A percentile compares a stretch with the other conserved stretches of the same genome.
Evolutionary conservation across 64 coral and sea anemone species (phyloP).

Genomic region (Platygyra sinensis): DNA sequence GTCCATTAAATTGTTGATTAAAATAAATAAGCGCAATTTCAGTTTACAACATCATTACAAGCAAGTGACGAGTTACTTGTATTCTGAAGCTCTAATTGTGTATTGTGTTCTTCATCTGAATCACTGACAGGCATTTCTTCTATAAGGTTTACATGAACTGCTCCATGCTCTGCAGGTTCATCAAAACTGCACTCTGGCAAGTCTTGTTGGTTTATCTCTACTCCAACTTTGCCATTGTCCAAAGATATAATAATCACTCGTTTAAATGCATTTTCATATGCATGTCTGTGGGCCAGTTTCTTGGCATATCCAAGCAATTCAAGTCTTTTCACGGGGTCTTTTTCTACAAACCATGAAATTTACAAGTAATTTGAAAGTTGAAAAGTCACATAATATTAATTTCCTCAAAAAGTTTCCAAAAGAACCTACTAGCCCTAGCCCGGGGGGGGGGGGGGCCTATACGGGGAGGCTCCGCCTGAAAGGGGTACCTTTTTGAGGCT

Average conservation of each 20-base stretch:
- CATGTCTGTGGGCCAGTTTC: conserved; percentile 84
- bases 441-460: too few relatives aligned
- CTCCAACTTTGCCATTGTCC: conserved; percentile 78
- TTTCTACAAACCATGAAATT: conserved; percentile 57
- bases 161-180: conserved; percentile 40
- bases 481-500: too few relatives aligned
- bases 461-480: too few relatives aligned
- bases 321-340: conserved; percentile 45
- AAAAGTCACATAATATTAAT: too few relatives aligned
- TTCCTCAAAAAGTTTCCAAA: too few relatives aligned
- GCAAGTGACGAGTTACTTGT: background rate
- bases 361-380: background rate
- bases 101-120: background rate
- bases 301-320: conserved; percentile 80
- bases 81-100: background rate
- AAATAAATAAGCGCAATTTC: background rate
- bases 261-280: conserved; percentile 92
- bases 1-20: background rate
- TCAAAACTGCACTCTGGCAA: conserved; percentile 17
- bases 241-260: conserved; percentile 74
- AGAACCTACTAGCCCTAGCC: too few relatives aligned
- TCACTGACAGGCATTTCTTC: conserved; percentile 48
- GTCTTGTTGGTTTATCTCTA: conserved; percentile 78
- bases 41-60: background rate
- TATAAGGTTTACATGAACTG: conserved; percentile 58